Conservation (phyloP, 2,113 vertebrate genomes). For the Mungos mungo region DNA sequence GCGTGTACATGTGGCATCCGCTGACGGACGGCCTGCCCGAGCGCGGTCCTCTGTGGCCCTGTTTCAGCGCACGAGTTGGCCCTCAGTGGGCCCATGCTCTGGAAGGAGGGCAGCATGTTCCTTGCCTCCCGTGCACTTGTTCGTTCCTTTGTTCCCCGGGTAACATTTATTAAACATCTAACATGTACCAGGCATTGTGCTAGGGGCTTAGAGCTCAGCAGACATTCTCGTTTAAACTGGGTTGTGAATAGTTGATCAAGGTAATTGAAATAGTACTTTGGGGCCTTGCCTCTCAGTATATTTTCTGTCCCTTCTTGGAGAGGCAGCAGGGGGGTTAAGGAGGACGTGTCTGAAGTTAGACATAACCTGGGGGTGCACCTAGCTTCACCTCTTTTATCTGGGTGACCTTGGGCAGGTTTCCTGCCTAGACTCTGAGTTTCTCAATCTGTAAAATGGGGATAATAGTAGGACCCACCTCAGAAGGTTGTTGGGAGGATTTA, state of each 20-base stretch:
- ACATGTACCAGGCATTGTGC: not conserved
- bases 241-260: not conserved
- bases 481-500: not conserved
- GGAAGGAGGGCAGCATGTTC: not conserved
- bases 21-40: not conserved
- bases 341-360: not conserved
- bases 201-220: not conserved
- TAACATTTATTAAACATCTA: not conserved
- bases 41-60: not conserved
- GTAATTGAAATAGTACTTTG: not conserved
- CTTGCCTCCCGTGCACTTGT: not conserved
- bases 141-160: not conserved
- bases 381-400: not conserved
- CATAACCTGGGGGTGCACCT: not conserved
- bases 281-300: not conserved
- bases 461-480: not conserved
- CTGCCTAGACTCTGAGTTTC: not conserved
- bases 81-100: not conserved
- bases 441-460: not conserved
- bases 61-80: accelerated
- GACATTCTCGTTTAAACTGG: not conserved
- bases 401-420: not conserved
- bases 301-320: not conserved
- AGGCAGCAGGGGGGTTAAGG: not conserved
- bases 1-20: not conserved